Conservation (phyloP, 1,140 invertebrate genomes). For the Apocrypta bakeri region DNA sequence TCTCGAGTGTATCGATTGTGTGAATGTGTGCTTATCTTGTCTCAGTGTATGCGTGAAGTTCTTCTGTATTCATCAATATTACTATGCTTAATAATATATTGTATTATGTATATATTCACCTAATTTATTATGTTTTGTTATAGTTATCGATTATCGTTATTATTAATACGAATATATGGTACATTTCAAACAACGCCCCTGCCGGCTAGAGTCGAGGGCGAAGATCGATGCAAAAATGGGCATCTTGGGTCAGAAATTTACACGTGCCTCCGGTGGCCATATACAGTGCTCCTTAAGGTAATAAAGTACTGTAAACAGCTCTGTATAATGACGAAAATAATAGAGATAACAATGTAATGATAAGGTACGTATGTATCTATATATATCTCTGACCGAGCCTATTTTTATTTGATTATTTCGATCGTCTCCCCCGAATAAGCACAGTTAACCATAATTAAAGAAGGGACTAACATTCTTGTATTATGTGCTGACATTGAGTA, state of each 20-base stretch:
- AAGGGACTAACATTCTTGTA: constrained; percentile 71
- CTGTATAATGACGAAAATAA: constrained; percentile 52
- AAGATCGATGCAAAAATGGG: constrained; percentile 58
- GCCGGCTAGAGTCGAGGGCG: constrained; percentile 64
- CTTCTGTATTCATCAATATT: constrained; percentile 56
- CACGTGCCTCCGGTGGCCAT: background rate
- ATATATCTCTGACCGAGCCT: constrained; percentile 24
- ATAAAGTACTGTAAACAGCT: constrained; percentile 37
- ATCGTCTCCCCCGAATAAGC: constrained; percentile 68
- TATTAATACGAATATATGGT: constrained; percentile 74
- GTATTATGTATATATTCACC: constrained; percentile 65
- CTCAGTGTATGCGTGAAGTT: constrained; percentile 40
- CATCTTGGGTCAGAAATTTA: constrained; percentile 18
- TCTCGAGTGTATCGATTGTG: constrained; percentile 40
- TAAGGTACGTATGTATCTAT: constrained; percentile 24
- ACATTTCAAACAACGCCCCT: constrained; percentile 74
- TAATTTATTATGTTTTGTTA: constrained; percentile 74
- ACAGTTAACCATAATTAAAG: constrained; percentile 69
- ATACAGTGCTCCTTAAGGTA: background rate
- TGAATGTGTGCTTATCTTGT: constrained; percentile 40
- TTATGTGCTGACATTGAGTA: constrained; percentile 73
- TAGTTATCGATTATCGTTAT: constrained; percentile 52
- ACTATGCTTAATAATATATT: constrained; percentile 60
- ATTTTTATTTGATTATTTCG: constrained; percentile 47
- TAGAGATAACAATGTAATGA: constrained; percentile 27